A percentile compares a stretch with the other conserved stretches of the same genome.
Evolutionary conservation across 2,797 vertebrate genomes (phyloP).

Genomic region (Trachops cirrhosus): DNA sequence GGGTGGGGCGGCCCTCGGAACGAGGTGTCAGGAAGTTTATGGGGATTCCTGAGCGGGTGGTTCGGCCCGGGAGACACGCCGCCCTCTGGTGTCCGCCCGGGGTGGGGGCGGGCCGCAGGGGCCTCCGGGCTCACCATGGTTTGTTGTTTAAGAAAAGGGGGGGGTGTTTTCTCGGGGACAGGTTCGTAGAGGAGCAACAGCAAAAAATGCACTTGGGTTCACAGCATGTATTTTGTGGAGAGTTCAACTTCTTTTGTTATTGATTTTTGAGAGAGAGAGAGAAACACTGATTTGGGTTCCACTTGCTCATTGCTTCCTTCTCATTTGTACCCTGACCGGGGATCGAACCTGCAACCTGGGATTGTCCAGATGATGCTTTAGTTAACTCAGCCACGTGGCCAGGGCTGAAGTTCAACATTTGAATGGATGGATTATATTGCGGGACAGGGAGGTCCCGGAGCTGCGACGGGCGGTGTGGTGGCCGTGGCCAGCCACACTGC

Average conservation of each 20-base stretch:
- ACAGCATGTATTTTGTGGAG: background rate
- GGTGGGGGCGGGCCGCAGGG: background rate
- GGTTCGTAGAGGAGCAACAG: background rate
- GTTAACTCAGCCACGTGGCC: too few relatives aligned
- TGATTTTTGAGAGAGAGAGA: too few relatives aligned
- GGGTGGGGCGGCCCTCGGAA: background rate
- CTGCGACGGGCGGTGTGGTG: too few relatives aligned
- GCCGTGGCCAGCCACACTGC: background rate
- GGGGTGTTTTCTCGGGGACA: background rate
- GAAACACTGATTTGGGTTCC: too few relatives aligned
- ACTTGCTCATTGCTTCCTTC: rapidly evolving
- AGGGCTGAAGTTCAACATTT: background rate
- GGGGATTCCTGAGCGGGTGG: background rate
- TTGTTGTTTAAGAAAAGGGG: background rate
- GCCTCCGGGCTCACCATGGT: background rate
- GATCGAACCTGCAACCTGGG: too few relatives aligned
- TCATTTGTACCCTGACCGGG: too few relatives aligned
- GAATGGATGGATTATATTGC: too few relatives aligned
- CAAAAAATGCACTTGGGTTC: background rate
- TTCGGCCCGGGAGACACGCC: background rate
- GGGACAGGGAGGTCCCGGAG: background rate
- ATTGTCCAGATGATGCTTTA: too few relatives aligned
- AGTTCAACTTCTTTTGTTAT: background rate
- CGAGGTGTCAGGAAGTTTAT: slow-evolving; percentile 24
- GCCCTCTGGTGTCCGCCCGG: background rate